Conservation (phyloP, 30 jellyfish, hydroid and myxozoan species). For the Aurelia aurita region DNA sequence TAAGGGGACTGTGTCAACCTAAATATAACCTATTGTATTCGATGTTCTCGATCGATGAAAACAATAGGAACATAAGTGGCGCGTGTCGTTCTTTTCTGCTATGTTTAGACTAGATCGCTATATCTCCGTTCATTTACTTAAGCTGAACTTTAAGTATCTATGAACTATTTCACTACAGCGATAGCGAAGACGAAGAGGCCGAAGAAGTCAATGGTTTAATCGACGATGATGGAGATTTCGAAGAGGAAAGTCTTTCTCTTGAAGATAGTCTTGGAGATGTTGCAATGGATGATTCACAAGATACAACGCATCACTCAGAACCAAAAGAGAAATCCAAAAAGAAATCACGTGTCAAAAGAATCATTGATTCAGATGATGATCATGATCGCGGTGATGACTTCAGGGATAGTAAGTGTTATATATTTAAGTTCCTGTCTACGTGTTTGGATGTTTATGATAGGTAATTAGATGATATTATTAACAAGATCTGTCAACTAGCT, state of each 20-base stretch:
- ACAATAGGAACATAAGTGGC: too few relatives aligned
- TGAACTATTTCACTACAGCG: neutral
- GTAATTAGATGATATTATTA: too few relatives aligned
- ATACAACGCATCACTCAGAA: neutral
- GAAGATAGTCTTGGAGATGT: neutral
- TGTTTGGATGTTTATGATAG: too few relatives aligned
- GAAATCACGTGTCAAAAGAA: constrained; percentile 52
- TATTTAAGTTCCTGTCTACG: too few relatives aligned
- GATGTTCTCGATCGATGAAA: too few relatives aligned
- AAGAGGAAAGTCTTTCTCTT: neutral
- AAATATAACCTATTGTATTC: too few relatives aligned
- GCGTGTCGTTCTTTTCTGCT: too few relatives aligned
- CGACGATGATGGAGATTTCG: constrained; percentile 38
- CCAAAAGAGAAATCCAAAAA: neutral
- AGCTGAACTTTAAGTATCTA: too few relatives aligned
- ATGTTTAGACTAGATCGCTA: too few relatives aligned
- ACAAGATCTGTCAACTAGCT: too few relatives aligned
- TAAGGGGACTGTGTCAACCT: too few relatives aligned
- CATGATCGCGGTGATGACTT: neutral
- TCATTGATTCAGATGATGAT: constrained; percentile 63
- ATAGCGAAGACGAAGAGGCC: constrained; percentile 84
- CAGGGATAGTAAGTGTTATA: neutral
- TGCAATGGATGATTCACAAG: neutral
- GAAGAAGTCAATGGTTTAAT: constrained; percentile 76
- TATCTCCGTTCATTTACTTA: too few relatives aligned